Evolutionary conservation across 2,888 invertebrate species (phyloP).

Genomic region (Empis livida): DNA sequence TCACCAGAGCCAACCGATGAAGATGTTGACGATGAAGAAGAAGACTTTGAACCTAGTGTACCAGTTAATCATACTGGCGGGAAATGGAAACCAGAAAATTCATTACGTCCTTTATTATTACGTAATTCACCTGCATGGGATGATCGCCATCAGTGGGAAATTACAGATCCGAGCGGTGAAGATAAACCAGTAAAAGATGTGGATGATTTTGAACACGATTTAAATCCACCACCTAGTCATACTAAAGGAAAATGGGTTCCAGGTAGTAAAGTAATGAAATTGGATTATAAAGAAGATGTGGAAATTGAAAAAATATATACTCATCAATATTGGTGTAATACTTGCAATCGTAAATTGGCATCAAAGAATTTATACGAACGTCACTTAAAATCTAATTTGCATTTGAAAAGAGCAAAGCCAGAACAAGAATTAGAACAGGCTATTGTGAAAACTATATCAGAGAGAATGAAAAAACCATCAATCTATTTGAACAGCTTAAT

Average conservation of each 20-base stretch:
- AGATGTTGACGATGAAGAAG: slow-evolving; percentile 36
- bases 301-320: slow-evolving; percentile 28
- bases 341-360: slow-evolving; percentile 63
- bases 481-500: slow-evolving; percentile 31
- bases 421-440: slow-evolving; percentile 57
- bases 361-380: slow-evolving; percentile 62
- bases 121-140: slow-evolving; percentile 41
- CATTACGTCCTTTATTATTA: slow-evolving; percentile 17
- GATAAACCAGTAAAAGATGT: slow-evolving; percentile 12
- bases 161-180: slow-evolving; percentile 32
- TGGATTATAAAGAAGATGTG: slow-evolving; percentile 39
- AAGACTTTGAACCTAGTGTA: slow-evolving; percentile 41
- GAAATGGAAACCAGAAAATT: slow-evolving; percentile 60
- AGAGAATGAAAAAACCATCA: slow-evolving; percentile 31
- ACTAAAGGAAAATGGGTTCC: slow-evolving; percentile 71
- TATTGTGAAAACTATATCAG: slow-evolving; percentile 20
- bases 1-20: slow-evolving; percentile 29
- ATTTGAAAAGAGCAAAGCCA: slow-evolving; percentile 50
- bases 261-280: slow-evolving; percentile 44
- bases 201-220: slow-evolving; percentile 36
- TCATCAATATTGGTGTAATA: slow-evolving; percentile 65
- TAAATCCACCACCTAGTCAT: slow-evolving; percentile 52
- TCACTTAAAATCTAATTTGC: slow-evolving; percentile 61
- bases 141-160: slow-evolving; percentile 21
- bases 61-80: slow-evolving; percentile 43